These are phyloP conservation scores for Limosa lapponica DNA, from an alignment of 2,797 vertebrate species.

Conservation along the genomic window DNA sequence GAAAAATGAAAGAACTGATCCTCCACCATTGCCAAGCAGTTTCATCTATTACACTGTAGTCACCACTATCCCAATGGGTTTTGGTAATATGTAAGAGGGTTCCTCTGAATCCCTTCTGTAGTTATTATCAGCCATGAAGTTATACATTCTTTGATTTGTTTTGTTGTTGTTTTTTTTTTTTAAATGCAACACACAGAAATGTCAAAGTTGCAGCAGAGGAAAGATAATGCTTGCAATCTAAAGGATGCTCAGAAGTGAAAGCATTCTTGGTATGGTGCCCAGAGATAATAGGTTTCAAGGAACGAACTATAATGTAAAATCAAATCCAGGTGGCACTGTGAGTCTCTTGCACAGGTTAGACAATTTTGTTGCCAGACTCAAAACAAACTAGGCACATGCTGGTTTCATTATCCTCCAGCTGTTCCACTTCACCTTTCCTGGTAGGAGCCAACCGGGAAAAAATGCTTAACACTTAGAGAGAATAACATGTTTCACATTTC, in stretches of 20 bases:
- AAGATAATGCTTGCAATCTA: slow-evolving; percentile 22
- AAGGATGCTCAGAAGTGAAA: slow-evolving; percentile 40
- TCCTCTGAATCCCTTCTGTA: background rate
- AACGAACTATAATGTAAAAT: slow-evolving; percentile 63
- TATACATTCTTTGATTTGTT: background rate
- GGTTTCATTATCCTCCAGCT: slow-evolving; percentile 72
- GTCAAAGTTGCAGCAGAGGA: background rate
- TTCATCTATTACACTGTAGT: background rate
- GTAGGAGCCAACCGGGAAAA: slow-evolving; percentile 49
- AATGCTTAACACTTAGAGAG: slow-evolving; percentile 56
- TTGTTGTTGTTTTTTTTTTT: background rate
- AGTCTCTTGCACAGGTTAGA: slow-evolving; percentile 59
- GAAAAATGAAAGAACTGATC: background rate
- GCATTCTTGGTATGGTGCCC: slow-evolving; percentile 61
- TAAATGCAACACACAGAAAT: background rate
- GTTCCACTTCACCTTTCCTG: slow-evolving; percentile 73
- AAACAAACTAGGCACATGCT: slow-evolving; percentile 69
- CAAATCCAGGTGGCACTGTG: slow-evolving; percentile 62
- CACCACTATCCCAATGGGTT: background rate
- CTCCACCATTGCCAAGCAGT: background rate
- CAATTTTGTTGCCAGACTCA: slow-evolving; percentile 63
- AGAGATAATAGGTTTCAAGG: slow-evolving; percentile 69
- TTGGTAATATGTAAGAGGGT: background rate
- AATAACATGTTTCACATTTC: slow-evolving; percentile 61
- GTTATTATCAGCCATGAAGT: background rate